Conservation (phyloP, 2,888 invertebrate species). For the Schrankia costaestrigalis region DNA sequence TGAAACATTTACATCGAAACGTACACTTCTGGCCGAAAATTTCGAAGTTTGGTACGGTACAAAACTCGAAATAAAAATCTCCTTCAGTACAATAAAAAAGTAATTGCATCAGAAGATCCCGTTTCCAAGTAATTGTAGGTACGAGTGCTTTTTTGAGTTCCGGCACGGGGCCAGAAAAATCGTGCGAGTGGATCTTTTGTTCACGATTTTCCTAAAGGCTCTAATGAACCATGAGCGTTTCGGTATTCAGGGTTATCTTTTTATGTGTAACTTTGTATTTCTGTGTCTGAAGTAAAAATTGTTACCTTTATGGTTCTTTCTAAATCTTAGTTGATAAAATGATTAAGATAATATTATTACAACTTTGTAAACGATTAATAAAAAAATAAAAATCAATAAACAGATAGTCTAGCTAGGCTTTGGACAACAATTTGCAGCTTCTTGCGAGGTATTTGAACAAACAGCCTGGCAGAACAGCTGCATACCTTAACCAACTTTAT, state of each 20-base stretch:
- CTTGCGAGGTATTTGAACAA: too few species aligned
- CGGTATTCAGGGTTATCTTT: slow-evolving; percentile 7
- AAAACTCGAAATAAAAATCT: slow-evolving; percentile 16
- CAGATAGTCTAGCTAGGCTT: too few species aligned
- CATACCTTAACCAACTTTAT: too few species aligned
- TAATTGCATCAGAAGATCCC: slow-evolving; percentile 25
- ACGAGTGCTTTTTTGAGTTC: slow-evolving; percentile 23
- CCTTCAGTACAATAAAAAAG: slow-evolving; percentile 20
- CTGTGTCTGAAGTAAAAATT: background rate
- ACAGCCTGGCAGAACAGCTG: too few species aligned
- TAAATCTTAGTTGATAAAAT: too few species aligned
- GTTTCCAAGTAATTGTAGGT: slow-evolving; percentile 21
- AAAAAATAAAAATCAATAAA: too few species aligned
- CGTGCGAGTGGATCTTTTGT: slow-evolving; percentile 17
- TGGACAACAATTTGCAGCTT: too few species aligned
- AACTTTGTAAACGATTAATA: too few species aligned
- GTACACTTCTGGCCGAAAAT: slow-evolving; percentile 2
- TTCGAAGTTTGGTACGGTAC: slow-evolving; percentile 2
- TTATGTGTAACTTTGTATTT: background rate
- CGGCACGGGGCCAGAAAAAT: slow-evolving; percentile 21
- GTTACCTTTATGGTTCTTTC: too few species aligned
- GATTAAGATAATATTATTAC: too few species aligned
- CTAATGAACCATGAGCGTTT: slow-evolving; percentile 28
- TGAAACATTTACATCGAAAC: background rate
- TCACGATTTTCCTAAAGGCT: slow-evolving; percentile 24